Base-by-base conservation (phyloP, 2,888 invertebrate genomes). In the Troides helena region DNA sequence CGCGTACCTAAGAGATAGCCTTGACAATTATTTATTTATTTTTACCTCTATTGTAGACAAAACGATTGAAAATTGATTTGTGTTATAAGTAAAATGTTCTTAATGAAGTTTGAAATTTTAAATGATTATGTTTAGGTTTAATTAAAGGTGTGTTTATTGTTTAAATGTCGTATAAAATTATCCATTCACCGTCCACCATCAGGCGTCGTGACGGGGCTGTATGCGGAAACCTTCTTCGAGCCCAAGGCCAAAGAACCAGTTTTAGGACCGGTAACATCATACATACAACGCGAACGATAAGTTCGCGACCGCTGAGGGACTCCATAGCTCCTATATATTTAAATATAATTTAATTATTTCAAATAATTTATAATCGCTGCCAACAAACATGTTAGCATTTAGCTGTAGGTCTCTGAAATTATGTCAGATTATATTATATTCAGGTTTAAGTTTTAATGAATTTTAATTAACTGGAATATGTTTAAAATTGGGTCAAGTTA, bases 221-320 rank as follows among this genome's bases (percentile, higher is more conserved):
- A 83, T 79, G 81, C 85, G 85, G 85, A 86, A 88, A 87, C 87
- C 86, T 86, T 83, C 78, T 86, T 83, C 78, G 78, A 72, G 75
- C 60, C 81, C 88, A 92, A 90, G 91, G 90, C 85, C 86, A 82
- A 25, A 72, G 70, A 86, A 91, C 91, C 85, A 80, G 91, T 90
- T 90, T 80, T 71, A 58, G 78, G 80, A 86, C 88, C 86, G 86
- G 88, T 87, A 80, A 77, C 78, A 76, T 78, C 77, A 78, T 76
- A 76, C 77, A 78, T 76, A 76, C 73, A 70, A 68, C 63, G 68
- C 71, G 67, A 60, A 65, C 73, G 71, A 71, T 71, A 67, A 70
- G 71, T 67, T 71, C 67, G 71, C 69, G 74, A 69, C 73, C 72
- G 67, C 69, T 63, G 68, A 74, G 74, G 76, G 73, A 75, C 72